Base-by-base conservation (phyloP, 2,888 invertebrate species). In the Acheta domesticus region DNA sequence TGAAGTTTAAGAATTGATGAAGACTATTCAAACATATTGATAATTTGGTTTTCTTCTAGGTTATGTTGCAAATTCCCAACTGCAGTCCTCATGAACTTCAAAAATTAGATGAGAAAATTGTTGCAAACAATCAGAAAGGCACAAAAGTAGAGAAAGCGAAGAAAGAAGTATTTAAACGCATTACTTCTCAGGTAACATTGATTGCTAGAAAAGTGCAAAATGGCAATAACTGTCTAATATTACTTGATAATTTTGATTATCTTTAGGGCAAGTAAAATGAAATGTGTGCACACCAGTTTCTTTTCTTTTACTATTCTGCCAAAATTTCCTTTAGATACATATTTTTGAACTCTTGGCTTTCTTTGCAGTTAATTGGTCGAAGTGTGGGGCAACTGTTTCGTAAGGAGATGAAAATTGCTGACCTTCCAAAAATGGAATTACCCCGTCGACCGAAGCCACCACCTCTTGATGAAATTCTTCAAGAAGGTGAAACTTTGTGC, bases 91-190 rank as follows among this genome's bases (percentile, higher is more conserved):
- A 93, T 23, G 94, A 95, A 86, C 87, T 96, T 82, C 94, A 95
- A 85, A 92, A 94, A 82, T 91, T 96, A 80, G 96, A 97, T 86
- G 96, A 96, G 85, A 93, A 94, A 85, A 92, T 96, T 86, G 88
- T 91, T 1, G 88, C 90, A 49, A 89, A 76, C 14, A 79, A 79
- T 75, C 79, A 80, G 19, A 84, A 83, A 78, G 85, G 84, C 75
- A 83, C 94, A 79, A 94, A 95, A 87, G 92, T 94, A 76, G 96
- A 97, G 85, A 96, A 96, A 86, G 93, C 93, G 84, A 96, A 96
- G 86, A 95, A 96, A 83, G 97, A 97, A 86, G 89, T 95, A 78
- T 97, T 97, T 87, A 96, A 94, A 88, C 96, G 96, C 87, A 92
- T 95, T 83, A 95, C 96, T 12, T 91, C 92, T 81, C 92, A 92